These are phyloP conservation scores for Syrmaticus mikado DNA, from an alignment of 2,113 vertebrate genomes.

Conservation along the genomic window DNA sequence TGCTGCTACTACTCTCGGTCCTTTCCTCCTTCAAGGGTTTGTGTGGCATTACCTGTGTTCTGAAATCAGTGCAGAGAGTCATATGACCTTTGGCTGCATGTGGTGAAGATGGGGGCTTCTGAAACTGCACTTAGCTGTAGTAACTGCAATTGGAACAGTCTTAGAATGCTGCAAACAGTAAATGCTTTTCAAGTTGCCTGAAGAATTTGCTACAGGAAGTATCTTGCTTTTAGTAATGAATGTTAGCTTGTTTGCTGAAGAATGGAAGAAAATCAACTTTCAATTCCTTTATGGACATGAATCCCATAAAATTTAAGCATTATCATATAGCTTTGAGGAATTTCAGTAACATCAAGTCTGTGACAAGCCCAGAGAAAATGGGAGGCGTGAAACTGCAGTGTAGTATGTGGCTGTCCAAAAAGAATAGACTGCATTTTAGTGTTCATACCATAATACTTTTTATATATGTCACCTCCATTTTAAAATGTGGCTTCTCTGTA, in stretches of 20 bases:
- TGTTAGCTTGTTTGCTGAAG: neutral
- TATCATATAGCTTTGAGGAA: neutral
- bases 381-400: neutral
- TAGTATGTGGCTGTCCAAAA: neutral
- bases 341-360: neutral
- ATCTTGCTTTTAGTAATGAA: neutral
- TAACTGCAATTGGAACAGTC: neutral
- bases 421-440: neutral
- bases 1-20: constrained; percentile 29
- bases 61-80: neutral
- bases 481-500: neutral
- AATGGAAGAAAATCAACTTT: neutral
- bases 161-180: neutral
- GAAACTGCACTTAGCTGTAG: neutral
- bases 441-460: neutral
- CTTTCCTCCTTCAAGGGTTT: constrained; percentile 2
- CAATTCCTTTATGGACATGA: neutral
- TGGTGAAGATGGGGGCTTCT: neutral
- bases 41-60: neutral
- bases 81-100: neutral
- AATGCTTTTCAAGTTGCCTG: neutral
- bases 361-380: neutral
- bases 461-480: neutral
- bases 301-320: neutral
- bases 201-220: neutral